phyloP scores from a whole-genome alignment of 92 coral and sea anemone genomes.

The Phenganax marumi region DNA sequence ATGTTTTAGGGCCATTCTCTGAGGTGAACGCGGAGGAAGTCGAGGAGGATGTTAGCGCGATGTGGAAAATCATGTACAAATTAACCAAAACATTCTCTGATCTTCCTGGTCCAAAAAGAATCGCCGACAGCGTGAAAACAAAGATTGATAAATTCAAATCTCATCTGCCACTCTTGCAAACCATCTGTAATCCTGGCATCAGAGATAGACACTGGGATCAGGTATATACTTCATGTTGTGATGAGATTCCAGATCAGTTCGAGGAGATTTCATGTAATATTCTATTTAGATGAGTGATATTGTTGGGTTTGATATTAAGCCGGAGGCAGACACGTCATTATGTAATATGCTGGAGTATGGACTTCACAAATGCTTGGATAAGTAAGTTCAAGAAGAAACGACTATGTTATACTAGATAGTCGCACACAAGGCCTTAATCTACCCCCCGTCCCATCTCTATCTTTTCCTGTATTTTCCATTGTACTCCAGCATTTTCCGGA shows the following conservation, averaged over 20 bases:
- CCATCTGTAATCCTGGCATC: constrained; percentile 96
- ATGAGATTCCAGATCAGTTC: neutral
- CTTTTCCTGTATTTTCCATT: too few species aligned
- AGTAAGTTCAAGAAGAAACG: constrained; percentile 46
- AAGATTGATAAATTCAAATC: constrained; percentile 98
- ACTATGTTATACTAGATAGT: neutral
- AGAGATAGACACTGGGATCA: constrained; percentile 96
- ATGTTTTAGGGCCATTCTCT: constrained; percentile 78
- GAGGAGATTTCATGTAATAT: neutral
- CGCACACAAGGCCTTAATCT: too few species aligned
- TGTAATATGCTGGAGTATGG: constrained; percentile 97
- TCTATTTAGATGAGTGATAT: constrained; percentile 87
- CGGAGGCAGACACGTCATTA: constrained; percentile 87
- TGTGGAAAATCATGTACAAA: constrained; percentile 86
- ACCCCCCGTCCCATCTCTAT: too few species aligned
- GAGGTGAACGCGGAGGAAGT: constrained; percentile 94
- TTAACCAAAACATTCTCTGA: constrained; percentile 92
- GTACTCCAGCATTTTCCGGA: too few species aligned
- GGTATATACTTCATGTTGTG: constrained; percentile 52
- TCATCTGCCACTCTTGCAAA: constrained; percentile 85
- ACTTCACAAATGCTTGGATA: constrained; percentile 76
- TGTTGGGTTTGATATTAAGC: constrained; percentile 92
- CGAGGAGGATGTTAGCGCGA: constrained; percentile 85
- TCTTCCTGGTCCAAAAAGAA: constrained; percentile 92
- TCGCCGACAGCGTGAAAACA: constrained; percentile 91